Evolutionary conservation across 2,888 invertebrate species (phyloP), one percentile per base, ranked within the genome.

Genomic region (Uropetala carovei): DNA sequence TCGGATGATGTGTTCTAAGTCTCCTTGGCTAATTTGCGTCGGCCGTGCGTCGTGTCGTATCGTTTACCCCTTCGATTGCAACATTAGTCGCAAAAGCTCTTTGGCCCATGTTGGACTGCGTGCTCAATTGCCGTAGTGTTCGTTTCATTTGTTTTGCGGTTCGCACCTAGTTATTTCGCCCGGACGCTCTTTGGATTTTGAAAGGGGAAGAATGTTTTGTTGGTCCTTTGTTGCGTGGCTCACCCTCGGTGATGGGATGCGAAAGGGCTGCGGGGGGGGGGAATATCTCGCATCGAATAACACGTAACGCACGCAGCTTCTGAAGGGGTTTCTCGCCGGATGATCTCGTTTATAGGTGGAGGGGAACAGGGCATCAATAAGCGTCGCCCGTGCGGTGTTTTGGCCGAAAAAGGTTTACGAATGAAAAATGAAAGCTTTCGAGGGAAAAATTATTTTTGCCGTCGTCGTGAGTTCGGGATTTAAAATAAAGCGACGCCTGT

Each of bases 101-200:
- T 75, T 11, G 27, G 10, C 75, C 18, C 75, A 75, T 22, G 75
- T 75, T 27, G 14, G 75, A 4, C 22, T 22, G 22, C 9, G 13
- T 75, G 75, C 75, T 10, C 75, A 75, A 75, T 75, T 22, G n/a
- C n/a, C 22, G 75, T 11, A 5, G 22, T 75, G 75, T 10, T 75
- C 75, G 22, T 75, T 75, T 75, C 75, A 75, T 75, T 75, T 75
- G 75, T 11, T 75, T 75, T 75, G 75, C 75, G 75, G 22, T 75
- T 27, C 43, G 75, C 22, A 27, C 13, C 75, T 75, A 9, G 75
- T 75, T 75, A 22, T 75, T 27, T 75, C 75, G 14, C 4, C 75
- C 75, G 75, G 22, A 75, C 75, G 27, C 75, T 75, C 75, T 75
- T 18, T 22, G 3, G 5, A 43, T 43, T 43, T 43, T 27, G 75